A percentile compares a stretch with the other conserved stretches of the same genome.
These are phyloP conservation scores for Anolis carolinensis DNA, from an alignment of 2,113 vertebrate species.

Conservation along the genomic window DNA sequence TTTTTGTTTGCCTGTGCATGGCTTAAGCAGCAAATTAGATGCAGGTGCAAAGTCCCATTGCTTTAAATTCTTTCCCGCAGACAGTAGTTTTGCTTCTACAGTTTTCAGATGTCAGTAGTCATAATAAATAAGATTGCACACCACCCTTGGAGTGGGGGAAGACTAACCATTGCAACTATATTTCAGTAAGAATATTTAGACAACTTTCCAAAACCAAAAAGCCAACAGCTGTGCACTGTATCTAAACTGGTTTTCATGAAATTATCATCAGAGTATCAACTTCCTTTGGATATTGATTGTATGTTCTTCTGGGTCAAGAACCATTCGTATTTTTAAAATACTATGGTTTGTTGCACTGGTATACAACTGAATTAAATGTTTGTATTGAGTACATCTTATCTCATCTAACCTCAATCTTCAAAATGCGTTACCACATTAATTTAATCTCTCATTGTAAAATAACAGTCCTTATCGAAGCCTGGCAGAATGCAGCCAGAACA, in stretches of 20 bases:
- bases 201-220: not conserved
- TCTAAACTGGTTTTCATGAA: not conserved
- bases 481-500: not conserved
- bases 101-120: conserved; percentile 7
- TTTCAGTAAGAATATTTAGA: not conserved
- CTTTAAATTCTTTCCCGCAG: not conserved
- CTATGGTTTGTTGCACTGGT: not conserved
- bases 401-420: not conserved
- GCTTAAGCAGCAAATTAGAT: conserved; percentile 26
- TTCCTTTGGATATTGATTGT: not conserved
- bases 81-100: not conserved
- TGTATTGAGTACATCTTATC: not conserved
- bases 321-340: not conserved
- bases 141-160: not conserved
- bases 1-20: conserved; percentile 23
- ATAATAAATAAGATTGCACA: not conserved
- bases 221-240: not conserved
- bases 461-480: not conserved
- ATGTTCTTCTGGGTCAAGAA: not conserved
- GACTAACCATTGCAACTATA: not conserved
- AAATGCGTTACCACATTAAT: too few species aligned
- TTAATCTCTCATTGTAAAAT: not conserved
- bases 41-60: not conserved
- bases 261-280: not conserved
- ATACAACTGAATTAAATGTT: not conserved